Base-by-base conservation (phyloP, 1,140 invertebrate species). In the Meloidogyne chitwoodi region DNA sequence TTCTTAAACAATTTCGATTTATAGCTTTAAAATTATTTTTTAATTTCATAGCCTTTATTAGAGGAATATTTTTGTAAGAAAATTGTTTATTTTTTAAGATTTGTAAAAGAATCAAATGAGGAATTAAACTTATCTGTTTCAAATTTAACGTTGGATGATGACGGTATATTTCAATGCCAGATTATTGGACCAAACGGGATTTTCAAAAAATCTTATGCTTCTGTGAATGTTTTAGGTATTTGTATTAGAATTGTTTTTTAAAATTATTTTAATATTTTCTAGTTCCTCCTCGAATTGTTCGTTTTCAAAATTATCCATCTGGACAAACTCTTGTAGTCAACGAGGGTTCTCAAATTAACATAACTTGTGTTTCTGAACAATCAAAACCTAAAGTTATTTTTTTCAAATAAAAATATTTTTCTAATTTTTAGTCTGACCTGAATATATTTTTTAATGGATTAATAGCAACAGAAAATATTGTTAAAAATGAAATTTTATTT, bases 371-470 rank as follows among this genome's bases (percentile, higher is more conserved):
- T 27, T 48, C 66, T 48, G 61, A 62, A 22, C 61, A 66, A 31
- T 81, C 82, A 16, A 82, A 82, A 67, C 81, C 81, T 14, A 26
- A 69, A 29, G 71, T 38, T 19, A 2, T 44, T 26, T 68, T 41
- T 16, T 41, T 69, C 1, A n/a, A 61, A n/a, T 26, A 34, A 26
- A 6, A 6, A 27, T 6, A 16, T 56, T 63, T 62, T 72, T 19
- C 16, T 56, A 56, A 56, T 14, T 10, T 70, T 31, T 44, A 73
- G 56, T 38, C 78, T 19, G 66, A 74, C 11, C 12, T 82, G 26
- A 81, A 65, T n/a, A 77, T 83, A 69, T 82, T 68, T 62, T 27
- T 82, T 31, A 84, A 81, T 56, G 81, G 81, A 63, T 74, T 82
- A 44, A 27, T 41, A 16, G 64, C 80, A 24, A 75, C 74, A 31